phyloP scores from a whole-genome alignment of 2,797 vertebrate species.

The Galaxias olidus region DNA sequence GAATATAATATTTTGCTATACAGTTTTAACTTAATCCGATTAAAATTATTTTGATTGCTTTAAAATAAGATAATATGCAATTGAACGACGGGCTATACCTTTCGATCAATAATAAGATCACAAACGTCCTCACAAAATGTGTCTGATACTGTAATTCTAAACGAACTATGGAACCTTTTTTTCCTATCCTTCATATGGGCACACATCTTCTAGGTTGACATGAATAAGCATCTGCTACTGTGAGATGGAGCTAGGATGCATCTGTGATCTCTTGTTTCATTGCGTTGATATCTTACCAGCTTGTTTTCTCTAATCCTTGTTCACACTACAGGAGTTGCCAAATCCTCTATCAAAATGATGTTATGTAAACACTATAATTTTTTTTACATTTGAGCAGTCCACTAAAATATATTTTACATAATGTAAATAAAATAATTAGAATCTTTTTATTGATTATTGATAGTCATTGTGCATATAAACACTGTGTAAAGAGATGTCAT shows the following conservation, averaged over 20 bases:
- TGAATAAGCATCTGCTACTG: constrained; percentile 51
- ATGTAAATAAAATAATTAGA: too few relatives aligned
- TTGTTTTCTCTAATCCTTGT: constrained; percentile 56
- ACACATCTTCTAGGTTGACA: constrained; percentile 33
- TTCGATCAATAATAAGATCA: too few relatives aligned
- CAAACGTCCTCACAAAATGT: too few relatives aligned
- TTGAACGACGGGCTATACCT: too few relatives aligned
- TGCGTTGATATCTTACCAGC: constrained; percentile 48
- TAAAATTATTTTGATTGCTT: too few relatives aligned
- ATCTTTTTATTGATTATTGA: neutral
- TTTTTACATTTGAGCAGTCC: constrained; percentile 21
- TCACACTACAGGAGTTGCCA: constrained; percentile 30
- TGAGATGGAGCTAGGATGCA: constrained; percentile 47
- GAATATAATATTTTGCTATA: too few relatives aligned
- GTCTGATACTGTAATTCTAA: too few relatives aligned
- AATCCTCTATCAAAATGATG: constrained; percentile 40
- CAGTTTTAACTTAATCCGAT: too few relatives aligned
- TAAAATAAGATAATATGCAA: too few relatives aligned
- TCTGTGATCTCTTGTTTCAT: constrained; percentile 51
- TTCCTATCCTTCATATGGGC: constrained; percentile 12
- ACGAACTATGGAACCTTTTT: neutral
- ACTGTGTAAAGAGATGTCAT: neutral
- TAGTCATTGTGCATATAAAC: constrained; percentile 11
- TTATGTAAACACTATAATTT: constrained; percentile 54
- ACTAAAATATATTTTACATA: too few relatives aligned